Conservation (phyloP, 1,140 invertebrate genomes). For the Scaptomyza hsui region DNA sequence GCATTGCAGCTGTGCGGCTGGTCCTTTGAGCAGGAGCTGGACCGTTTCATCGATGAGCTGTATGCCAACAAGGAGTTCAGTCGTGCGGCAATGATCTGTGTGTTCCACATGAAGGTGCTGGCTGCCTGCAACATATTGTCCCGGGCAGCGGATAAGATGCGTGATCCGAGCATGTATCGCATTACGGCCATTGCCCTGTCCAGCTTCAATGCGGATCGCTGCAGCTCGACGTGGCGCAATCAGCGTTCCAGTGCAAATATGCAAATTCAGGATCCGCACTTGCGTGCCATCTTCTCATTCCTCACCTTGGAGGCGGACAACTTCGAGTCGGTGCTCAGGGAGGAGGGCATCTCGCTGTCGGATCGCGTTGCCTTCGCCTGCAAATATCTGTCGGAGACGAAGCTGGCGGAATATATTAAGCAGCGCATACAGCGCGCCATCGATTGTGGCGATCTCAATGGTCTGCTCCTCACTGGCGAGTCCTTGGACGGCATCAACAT, state of each 20-base stretch:
- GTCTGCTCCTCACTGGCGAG: constrained; percentile 93
- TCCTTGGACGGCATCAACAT: constrained; percentile 90
- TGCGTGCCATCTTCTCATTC: constrained; percentile 96
- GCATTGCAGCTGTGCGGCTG: constrained; percentile 94
- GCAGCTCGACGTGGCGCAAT: constrained; percentile 91
- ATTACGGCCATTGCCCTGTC: constrained; percentile 96
- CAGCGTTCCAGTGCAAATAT: constrained; percentile 89
- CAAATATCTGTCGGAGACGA: constrained; percentile 92
- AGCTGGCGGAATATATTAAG: constrained; percentile 91
- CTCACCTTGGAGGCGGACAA: constrained; percentile 92
- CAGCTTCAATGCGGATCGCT: constrained; percentile 92
- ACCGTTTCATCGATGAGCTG: constrained; percentile 70
- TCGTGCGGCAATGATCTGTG: constrained; percentile 94
- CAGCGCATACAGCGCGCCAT: constrained; percentile 89
- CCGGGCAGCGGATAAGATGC: constrained; percentile 85
- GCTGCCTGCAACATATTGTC: constrained; percentile 94
- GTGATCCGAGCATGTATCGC: constrained; percentile 84
- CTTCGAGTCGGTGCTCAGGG: constrained; percentile 92
- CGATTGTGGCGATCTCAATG: constrained; percentile 92
- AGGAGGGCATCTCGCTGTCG: constrained; percentile 91
- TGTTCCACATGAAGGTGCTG: constrained; percentile 94
- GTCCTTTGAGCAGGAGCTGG: constrained; percentile 87
- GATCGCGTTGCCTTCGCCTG: constrained; percentile 97
- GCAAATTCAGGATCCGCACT: constrained; percentile 93
- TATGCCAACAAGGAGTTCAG: constrained; percentile 86